Conservation (phyloP, 2,888 invertebrate genomes). For the Pyrrhia umbra region DNA sequence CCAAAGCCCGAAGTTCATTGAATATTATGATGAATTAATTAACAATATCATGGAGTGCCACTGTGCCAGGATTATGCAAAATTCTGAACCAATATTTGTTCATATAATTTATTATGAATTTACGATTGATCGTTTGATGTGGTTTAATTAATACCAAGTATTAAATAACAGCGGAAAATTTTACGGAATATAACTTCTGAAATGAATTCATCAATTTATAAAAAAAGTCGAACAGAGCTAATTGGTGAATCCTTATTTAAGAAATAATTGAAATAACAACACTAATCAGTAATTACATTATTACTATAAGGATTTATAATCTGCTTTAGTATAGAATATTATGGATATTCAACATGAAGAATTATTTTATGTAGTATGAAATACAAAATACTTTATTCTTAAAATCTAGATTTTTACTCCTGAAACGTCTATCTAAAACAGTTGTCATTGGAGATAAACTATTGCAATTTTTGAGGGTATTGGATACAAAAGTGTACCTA, state of each 20-base stretch:
- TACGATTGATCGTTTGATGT: constrained; percentile 23
- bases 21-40: constrained; percentile 52
- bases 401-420: background rate
- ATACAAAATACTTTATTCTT: no score
- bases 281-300: no score
- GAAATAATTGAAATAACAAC: no score
- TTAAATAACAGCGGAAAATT: background rate
- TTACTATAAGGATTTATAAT: no score
- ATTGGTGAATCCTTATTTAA: background rate
- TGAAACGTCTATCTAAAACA: background rate
- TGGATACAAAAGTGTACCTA: constrained; percentile 28
- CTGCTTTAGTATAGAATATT: no score
- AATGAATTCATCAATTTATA: background rate
- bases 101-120: constrained; percentile 38
- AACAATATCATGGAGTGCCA: constrained; percentile 39
- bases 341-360: no score
- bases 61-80: constrained; percentile 40
- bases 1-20: constrained; percentile 37
- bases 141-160: background rate
- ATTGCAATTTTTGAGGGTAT: background rate
- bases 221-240: background rate
- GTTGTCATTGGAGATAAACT: background rate
- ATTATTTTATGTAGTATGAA: no score
- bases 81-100: constrained; percentile 38
- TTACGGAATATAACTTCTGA: background rate